These are phyloP conservation scores for Syrrhaptes paradoxus DNA, from an alignment of 2,113 vertebrate genomes.

Conservation along the genomic window DNA sequence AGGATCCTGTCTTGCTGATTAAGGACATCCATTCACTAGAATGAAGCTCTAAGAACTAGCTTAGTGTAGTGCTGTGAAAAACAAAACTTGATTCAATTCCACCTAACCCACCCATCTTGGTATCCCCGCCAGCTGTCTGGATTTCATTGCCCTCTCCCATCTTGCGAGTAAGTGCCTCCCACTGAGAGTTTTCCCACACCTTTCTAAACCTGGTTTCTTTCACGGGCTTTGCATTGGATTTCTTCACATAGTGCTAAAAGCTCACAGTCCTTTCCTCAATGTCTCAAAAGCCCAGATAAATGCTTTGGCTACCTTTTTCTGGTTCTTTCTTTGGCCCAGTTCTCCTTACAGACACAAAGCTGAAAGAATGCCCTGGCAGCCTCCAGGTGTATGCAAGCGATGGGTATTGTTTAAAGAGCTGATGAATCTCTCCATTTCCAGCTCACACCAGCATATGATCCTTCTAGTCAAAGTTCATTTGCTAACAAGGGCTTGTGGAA, in stretches of 20 bases:
- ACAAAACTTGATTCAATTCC: not conserved
- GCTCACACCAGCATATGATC: not conserved
- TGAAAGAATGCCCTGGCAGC: not conserved
- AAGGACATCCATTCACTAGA: not conserved
- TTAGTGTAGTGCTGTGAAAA: not conserved
- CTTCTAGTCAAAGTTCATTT: not conserved
- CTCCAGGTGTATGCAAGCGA: not conserved
- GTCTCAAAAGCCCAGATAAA: not conserved
- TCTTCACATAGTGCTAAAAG: not conserved
- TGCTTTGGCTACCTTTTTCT: not conserved
- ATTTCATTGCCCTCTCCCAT: not conserved
- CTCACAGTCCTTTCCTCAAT: not conserved
- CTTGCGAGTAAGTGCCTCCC: not conserved
- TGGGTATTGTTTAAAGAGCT: not conserved
- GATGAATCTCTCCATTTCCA: not conserved
- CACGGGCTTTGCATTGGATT: not conserved
- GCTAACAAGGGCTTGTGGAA: not conserved
- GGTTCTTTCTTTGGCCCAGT: not conserved
- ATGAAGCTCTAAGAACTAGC: not conserved
- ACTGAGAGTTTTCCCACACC: not conserved
- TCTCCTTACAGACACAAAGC: not conserved
- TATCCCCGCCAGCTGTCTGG: not conserved
- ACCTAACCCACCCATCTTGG: not conserved
- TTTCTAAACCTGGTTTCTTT: not conserved
- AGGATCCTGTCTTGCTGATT: not conserved